These are phyloP conservation scores for Drosophila malerkotliana DNA, from an alignment of 1,140 invertebrate genomes.

Conservation along the genomic window DNA sequence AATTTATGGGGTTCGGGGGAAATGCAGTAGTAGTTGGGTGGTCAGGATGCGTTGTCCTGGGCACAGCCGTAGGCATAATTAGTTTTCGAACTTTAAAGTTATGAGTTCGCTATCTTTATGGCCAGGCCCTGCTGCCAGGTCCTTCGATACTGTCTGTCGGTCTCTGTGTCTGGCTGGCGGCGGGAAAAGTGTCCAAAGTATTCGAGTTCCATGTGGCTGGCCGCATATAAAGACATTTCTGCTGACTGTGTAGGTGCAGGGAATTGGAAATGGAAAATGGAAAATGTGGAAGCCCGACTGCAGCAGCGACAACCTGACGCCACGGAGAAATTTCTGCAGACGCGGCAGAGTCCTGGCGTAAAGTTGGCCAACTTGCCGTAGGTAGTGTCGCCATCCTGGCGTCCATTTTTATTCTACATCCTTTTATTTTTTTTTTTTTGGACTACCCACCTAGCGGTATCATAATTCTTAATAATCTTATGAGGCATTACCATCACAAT, in stretches of 20 bases:
- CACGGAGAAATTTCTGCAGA: constrained; percentile 58
- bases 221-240: constrained; percentile 52
- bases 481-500: constrained; percentile 27
- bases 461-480: constrained; percentile 46
- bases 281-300: constrained; percentile 25
- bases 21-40: constrained; percentile 48
- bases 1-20: constrained; percentile 60
- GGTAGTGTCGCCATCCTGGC: constrained; percentile 53
- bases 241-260: constrained; percentile 73
- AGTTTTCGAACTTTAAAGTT: constrained; percentile 83
- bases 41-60: constrained; percentile 26
- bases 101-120: constrained; percentile 78
- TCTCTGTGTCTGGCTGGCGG: neutral
- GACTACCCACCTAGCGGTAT: constrained; percentile 1
- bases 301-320: constrained; percentile 75
- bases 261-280: constrained; percentile 47
- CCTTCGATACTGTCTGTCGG: constrained; percentile 8
- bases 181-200: neutral
- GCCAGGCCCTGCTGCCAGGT: constrained; percentile 38
- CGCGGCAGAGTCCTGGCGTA: constrained; percentile 27
- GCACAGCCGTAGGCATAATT: constrained; percentile 74
- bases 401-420: constrained; percentile 16
- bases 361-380: constrained; percentile 70
- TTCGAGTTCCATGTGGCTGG: constrained; percentile 52
- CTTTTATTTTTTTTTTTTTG: constrained; percentile 24